Evolutionary conservation across 1,140 invertebrate genomes (phyloP).

Genomic region (Cherax quadricarinatus): DNA sequence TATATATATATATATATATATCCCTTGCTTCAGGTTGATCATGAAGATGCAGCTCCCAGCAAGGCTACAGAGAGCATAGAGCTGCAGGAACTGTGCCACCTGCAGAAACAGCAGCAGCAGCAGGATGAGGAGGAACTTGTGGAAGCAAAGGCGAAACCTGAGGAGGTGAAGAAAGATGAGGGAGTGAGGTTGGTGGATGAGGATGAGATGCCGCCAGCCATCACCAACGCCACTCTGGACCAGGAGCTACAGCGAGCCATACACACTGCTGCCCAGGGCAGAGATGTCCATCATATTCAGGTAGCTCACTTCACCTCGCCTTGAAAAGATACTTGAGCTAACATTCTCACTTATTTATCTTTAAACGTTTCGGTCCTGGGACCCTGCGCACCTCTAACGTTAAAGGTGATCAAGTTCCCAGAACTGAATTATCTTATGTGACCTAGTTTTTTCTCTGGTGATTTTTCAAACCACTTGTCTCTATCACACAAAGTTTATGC

Average conservation of each 20-base stretch:
- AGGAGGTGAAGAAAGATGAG: neutral
- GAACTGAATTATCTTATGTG: too few species aligned
- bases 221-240: slow-evolving; percentile 81
- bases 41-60: neutral
- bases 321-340: neutral
- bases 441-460: too few species aligned
- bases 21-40: neutral
- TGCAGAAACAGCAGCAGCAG: slow-evolving; percentile 1
- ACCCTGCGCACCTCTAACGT: too few species aligned
- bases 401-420: too few species aligned
- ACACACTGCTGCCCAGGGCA: slow-evolving; percentile 81
- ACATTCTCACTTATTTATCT: too few species aligned
- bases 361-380: too few species aligned
- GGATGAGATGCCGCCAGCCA: slow-evolving; percentile 76
- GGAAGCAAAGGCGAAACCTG: neutral
- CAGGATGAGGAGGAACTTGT: neutral
- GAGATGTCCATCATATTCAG: slow-evolving; percentile 80
- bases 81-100: slow-evolving; percentile 4
- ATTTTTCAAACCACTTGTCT: too few species aligned
- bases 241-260: slow-evolving; percentile 83
- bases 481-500: too few species aligned
- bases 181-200: neutral
- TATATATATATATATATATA: too few species aligned
- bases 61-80: slow-evolving; percentile 21
- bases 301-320: neutral